A percentile compares a stretch with the other conserved stretches of the same genome.
These are phyloP conservation scores for Lasioglossum baleicum DNA, from an alignment of 1,140 invertebrate species.

Conservation along the genomic window DNA sequence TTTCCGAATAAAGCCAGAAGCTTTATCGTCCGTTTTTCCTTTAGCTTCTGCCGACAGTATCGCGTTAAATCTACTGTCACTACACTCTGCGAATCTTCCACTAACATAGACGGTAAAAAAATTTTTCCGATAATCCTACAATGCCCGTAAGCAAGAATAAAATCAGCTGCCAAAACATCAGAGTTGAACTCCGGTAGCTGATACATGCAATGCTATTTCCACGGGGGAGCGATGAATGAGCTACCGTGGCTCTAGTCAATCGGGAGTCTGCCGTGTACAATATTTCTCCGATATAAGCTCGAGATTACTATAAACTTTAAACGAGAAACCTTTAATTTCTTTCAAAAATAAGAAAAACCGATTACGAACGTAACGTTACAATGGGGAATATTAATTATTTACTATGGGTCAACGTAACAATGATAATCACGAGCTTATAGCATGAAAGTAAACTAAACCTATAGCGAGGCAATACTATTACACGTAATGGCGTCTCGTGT, in stretches of 20 bases:
- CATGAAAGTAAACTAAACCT: too few species aligned
- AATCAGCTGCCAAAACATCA: constrained; percentile 69
- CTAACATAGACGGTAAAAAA: not conserved
- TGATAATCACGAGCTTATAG: too few species aligned
- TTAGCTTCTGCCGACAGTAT: not conserved
- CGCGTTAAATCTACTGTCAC: constrained; percentile 1
- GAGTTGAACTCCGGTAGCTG: constrained; percentile 61
- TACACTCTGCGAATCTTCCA: not conserved
- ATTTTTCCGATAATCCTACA: constrained; percentile 21
- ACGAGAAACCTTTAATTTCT: not conserved
- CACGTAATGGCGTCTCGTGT: constrained; percentile 20
- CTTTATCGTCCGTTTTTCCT: not conserved
- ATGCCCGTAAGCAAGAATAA: constrained; percentile 35
- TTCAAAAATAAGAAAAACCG: not conserved
- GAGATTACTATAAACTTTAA: not conserved
- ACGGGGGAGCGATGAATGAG: constrained; percentile 51
- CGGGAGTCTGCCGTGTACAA: constrained; percentile 2
- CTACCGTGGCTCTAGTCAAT: constrained; percentile 29
- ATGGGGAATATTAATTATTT: not conserved
- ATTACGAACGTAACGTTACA: not conserved
- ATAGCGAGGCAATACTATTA: too few species aligned
- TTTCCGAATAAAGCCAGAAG: constrained; percentile 57
- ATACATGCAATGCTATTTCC: constrained; percentile 45
- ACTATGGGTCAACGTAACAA: too few species aligned
- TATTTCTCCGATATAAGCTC: constrained; percentile 1